A percentile compares a stretch with the other conserved stretches of the same genome.
Conservation (phyloP, 1,140 invertebrate genomes). For the Cataglyphis hispanica region DNA sequence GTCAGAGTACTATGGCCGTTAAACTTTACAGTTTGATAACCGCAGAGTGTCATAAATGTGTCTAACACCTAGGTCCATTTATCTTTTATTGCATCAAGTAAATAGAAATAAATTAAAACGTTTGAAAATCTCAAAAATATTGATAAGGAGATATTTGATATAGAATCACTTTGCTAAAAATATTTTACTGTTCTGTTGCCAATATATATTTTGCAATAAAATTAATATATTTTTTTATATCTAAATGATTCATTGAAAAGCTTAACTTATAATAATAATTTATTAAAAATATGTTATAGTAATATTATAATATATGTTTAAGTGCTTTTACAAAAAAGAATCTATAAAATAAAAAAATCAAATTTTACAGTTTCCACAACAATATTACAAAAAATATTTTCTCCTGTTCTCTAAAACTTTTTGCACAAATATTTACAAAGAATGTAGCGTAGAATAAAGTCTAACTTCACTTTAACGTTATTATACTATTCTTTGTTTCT, state of each 20-base stretch:
- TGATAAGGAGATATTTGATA: too few relatives aligned
- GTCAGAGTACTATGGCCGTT: not conserved
- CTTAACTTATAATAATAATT: too few relatives aligned
- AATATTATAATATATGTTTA: too few relatives aligned
- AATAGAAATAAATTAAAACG: not conserved
- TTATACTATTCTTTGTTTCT: constrained; percentile 27
- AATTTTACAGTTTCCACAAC: not conserved
- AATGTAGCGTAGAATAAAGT: constrained; percentile 9
- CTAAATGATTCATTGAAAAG: too few relatives aligned
- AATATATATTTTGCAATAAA: too few relatives aligned
- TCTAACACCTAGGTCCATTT: not conserved
- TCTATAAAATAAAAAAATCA: not conserved
- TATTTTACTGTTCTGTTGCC: too few relatives aligned
- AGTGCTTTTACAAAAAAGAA: too few relatives aligned
- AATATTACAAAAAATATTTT: not conserved
- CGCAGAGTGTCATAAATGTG: not conserved
- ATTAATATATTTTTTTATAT: too few relatives aligned
- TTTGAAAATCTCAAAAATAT: not conserved
- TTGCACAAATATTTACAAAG: not conserved
- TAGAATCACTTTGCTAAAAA: too few relatives aligned
- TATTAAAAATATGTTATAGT: too few relatives aligned
- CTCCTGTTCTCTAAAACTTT: not conserved
- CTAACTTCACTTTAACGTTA: not conserved
- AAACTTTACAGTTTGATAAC: constrained; percentile 20
- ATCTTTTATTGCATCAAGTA: not conserved